A percentile compares a stretch with the other conserved stretches of the same genome.
Conservation (phyloP, 1,140 invertebrate genomes). For the Ephestia elutella region DNA sequence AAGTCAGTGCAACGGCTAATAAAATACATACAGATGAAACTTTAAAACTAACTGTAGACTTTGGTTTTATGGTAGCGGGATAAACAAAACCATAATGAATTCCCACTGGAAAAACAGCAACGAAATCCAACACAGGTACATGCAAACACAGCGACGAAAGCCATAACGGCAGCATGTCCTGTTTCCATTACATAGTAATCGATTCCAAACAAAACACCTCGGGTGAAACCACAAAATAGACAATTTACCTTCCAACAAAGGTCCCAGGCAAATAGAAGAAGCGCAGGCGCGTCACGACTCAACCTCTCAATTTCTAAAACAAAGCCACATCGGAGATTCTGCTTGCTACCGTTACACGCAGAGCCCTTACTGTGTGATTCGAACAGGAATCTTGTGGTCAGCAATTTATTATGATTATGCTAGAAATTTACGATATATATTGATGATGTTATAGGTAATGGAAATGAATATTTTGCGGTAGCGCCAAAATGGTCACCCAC, state of each 20-base stretch:
- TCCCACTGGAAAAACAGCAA: not conserved
- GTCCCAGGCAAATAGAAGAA: conserved; percentile 36
- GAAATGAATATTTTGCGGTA: too few species aligned
- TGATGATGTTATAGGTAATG: too few species aligned
- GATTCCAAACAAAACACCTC: conserved; percentile 12
- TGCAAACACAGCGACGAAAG: not conserved
- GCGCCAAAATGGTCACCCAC: too few species aligned
- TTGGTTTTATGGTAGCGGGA: too few species aligned
- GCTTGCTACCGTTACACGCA: conserved; percentile 58
- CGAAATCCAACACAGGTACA: not conserved
- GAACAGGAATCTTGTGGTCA: not conserved
- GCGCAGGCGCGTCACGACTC: conserved; percentile 53
- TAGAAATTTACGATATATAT: too few species aligned
- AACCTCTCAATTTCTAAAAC: conserved; percentile 68
- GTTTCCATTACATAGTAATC: conserved; percentile 10
- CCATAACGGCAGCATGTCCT: conserved; percentile 3
- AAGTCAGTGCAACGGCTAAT: too few species aligned
- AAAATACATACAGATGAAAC: too few species aligned
- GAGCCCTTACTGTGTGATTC: conserved; percentile 25
- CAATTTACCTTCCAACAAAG: conserved; percentile 33
- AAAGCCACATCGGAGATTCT: conserved; percentile 60
- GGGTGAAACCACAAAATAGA: conserved; percentile 27
- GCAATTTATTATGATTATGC: too few species aligned
- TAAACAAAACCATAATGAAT: too few species aligned
- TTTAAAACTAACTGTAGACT: too few species aligned